These are phyloP conservation scores for Lontra canadensis DNA, from an alignment of 2,113 vertebrate species.

Conservation along the genomic window DNA sequence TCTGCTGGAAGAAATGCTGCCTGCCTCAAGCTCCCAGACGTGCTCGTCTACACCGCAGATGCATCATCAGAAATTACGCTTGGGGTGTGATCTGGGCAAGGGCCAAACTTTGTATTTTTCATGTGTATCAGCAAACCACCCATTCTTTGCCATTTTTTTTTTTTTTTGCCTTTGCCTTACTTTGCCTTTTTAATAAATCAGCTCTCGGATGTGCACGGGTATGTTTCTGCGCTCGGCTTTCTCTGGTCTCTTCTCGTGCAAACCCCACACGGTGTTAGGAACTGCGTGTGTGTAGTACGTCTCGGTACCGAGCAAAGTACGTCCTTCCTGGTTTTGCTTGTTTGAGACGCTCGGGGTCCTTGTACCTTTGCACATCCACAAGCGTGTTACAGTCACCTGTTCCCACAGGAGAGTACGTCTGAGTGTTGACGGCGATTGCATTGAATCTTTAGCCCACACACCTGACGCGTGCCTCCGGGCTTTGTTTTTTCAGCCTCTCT, in stretches of 20 bases:
- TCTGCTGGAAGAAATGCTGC: not conserved
- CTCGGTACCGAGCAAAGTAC: not conserved
- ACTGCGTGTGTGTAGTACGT: fast-evolving
- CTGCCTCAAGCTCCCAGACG: not conserved
- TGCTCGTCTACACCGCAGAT: not conserved
- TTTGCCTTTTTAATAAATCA: not conserved
- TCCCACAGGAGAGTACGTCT: not conserved
- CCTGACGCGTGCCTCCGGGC: too few relatives aligned
- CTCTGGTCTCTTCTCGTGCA: not conserved
- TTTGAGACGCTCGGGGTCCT: too few relatives aligned
- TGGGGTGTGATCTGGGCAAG: not conserved
- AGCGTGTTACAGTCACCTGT: not conserved
- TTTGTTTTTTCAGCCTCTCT: not conserved
- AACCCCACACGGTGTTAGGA: fast-evolving
- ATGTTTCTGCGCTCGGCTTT: not conserved
- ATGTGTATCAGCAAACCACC: not conserved
- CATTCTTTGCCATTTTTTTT: not conserved
- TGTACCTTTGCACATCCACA: too few relatives aligned
- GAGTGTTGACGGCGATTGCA: not conserved
- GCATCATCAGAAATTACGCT: not conserved
- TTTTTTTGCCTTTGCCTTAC: too few relatives aligned
- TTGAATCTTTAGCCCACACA: not conserved
- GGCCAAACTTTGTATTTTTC: not conserved
- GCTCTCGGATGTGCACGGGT: fast-evolving
- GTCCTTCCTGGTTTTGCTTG: not conserved